Conservation (phyloP, 2,888 invertebrate genomes). For the Ectropis crepuscularia region DNA sequence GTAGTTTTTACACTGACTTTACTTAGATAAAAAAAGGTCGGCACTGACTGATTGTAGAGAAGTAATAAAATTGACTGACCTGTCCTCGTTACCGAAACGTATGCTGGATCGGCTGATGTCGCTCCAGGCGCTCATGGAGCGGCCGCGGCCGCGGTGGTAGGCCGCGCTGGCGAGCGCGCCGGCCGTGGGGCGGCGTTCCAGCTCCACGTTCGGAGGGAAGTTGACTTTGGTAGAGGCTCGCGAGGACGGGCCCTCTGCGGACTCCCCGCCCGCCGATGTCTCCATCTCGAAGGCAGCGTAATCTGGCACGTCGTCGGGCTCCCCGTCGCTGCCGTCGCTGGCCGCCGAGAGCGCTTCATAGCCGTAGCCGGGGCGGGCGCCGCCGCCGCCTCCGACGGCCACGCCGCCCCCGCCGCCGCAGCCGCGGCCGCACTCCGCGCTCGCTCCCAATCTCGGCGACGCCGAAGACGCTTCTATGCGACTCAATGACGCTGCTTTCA, state of each 20-base stretch:
- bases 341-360: conserved; percentile 81
- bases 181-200: conserved; percentile 76
- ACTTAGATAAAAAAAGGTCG: too few species aligned
- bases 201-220: conserved; percentile 85
- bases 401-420: conserved; percentile 62
- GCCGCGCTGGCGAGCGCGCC: conserved; percentile 73
- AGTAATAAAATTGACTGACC: conserved; percentile 74
- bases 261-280: conserved; percentile 73
- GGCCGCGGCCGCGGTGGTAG: conserved; percentile 84
- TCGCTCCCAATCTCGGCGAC: conserved; percentile 71
- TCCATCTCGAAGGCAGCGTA: conserved; percentile 79
- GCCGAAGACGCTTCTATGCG: conserved; percentile 74
- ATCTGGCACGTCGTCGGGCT: conserved; percentile 72
- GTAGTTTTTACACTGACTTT: too few species aligned
- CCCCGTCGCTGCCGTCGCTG: conserved; percentile 78
- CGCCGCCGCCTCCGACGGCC: conserved; percentile 67
- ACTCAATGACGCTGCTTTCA: conserved; percentile 77
- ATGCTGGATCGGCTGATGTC: conserved; percentile 94
- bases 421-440: conserved; percentile 65
- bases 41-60: neutral
- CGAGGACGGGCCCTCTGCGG: conserved; percentile 73
- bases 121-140: conserved; percentile 95
- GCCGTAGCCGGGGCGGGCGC: conserved; percentile 79
- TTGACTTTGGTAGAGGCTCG: conserved; percentile 87
- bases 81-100: conserved; percentile 87